phyloP scores from a whole-genome alignment of 2,888 invertebrate species.

The Agrenia bidenticulata region DNA sequence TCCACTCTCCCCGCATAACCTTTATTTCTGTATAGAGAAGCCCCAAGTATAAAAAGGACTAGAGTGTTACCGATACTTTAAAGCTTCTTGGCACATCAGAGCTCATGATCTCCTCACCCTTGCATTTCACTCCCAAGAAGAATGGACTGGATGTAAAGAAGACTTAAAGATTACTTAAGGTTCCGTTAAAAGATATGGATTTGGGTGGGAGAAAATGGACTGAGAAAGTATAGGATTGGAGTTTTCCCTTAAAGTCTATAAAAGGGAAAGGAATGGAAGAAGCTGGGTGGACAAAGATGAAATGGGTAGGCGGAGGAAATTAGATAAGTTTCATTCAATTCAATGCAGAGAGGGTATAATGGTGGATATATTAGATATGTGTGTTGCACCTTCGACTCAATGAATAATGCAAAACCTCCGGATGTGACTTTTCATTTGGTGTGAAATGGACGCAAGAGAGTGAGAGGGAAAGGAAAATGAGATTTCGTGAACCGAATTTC shows the following conservation, averaged over 20 bases:
- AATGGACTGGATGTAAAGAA: no score
- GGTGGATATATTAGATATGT: not conserved
- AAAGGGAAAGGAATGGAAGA: not conserved
- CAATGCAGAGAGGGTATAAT: not conserved
- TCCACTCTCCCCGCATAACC: no score
- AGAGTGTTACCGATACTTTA: no score
- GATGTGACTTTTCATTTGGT: not conserved
- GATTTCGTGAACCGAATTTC: constrained; percentile 33
- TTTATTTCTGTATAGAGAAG: no score
- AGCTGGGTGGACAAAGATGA: not conserved
- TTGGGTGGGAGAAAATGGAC: not conserved
- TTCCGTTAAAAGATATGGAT: not conserved
- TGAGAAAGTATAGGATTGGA: not conserved
- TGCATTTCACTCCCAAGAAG: no score
- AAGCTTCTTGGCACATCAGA: no score
- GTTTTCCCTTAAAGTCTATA: not conserved
- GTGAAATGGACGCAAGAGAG: constrained; percentile 18
- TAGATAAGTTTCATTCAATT: constrained; percentile 10
- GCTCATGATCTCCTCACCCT: no score
- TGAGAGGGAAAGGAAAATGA: constrained; percentile 23
- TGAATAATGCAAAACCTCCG: constrained; percentile 29
- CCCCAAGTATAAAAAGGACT: no score
- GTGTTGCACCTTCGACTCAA: not conserved
- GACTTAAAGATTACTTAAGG: no score
- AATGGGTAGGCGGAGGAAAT: constrained; percentile 5